Evolutionary conservation across 2,113 vertebrate species (phyloP).

Genomic region (Phoxinus phoxinus): DNA sequence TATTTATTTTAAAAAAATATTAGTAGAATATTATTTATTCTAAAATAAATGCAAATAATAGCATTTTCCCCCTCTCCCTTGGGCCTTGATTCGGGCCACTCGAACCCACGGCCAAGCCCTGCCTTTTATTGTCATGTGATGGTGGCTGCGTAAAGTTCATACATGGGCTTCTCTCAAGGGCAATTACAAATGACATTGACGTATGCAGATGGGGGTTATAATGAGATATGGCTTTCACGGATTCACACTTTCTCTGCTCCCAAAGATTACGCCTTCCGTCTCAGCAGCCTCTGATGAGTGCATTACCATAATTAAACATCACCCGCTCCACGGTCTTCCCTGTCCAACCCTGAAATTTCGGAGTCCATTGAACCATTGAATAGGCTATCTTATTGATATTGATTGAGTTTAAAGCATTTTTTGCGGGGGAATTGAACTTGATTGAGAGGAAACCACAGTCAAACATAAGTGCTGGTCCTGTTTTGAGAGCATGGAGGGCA

Average conservation of each 20-base stretch:
- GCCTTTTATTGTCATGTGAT: not conserved
- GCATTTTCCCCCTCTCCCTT: not conserved
- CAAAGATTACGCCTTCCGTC: conserved; percentile 67
- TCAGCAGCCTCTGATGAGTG: conserved; percentile 74
- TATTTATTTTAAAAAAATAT: not conserved
- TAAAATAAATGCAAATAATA: not conserved
- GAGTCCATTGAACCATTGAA: conserved; percentile 38
- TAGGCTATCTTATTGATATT: conserved; percentile 23
- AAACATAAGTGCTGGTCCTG: not conserved
- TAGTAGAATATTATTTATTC: not conserved
- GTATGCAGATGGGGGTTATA: conserved; percentile 58
- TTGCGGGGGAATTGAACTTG: not conserved
- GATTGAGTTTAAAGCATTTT: not conserved
- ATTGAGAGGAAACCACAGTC: not conserved
- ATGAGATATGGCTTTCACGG: conserved; percentile 69
- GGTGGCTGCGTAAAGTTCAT: conserved; percentile 52
- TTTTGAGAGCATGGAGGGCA: not conserved
- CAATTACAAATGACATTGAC: conserved; percentile 67
- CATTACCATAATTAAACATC: conserved; percentile 78
- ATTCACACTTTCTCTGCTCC: conserved; percentile 60
- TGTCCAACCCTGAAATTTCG: conserved; percentile 54
- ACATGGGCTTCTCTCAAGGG: conserved; percentile 57
- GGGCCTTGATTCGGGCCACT: not conserved
- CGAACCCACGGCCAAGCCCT: not conserved
- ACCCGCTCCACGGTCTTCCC: conserved; percentile 64